phyloP scores from a whole-genome alignment of 2,888 invertebrate species.

The Harpalus rufipes region DNA sequence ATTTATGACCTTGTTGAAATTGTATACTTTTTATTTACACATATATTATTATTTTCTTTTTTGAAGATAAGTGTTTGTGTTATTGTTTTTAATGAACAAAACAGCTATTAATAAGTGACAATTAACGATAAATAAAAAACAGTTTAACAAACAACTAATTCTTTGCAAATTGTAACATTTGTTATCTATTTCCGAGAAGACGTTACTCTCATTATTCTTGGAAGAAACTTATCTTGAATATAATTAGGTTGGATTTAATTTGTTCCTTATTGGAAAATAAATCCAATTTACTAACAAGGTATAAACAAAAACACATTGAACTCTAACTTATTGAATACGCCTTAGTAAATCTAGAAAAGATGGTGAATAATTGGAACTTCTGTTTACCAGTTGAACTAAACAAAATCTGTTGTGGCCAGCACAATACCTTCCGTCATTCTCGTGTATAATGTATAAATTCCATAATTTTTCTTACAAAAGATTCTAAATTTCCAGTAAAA shows the following conservation, averaged over 20 bases:
- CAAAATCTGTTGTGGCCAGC: too few species aligned
- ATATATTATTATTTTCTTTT: constrained; percentile 12
- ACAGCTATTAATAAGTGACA: constrained; percentile 43
- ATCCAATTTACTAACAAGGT: too few species aligned
- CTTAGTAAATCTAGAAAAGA: too few species aligned
- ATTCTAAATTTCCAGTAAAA: too few species aligned
- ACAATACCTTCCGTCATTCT: too few species aligned
- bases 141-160: constrained; percentile 24
- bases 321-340: too few species aligned
- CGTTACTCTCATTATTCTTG: constrained; percentile 13
- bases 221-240: constrained; percentile 13
- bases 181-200: constrained; percentile 22
- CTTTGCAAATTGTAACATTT: constrained; percentile 50
- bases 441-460: too few species aligned
- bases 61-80: constrained; percentile 14
- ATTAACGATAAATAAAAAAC: constrained; percentile 37
- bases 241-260: background rate
- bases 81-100: constrained; percentile 14
- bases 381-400: too few species aligned
- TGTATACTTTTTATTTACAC: background rate
- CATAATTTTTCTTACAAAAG: too few species aligned
- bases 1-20: constrained; percentile 17
- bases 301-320: too few species aligned
- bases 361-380: too few species aligned
- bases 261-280: constrained; percentile 4